These are phyloP conservation scores for Ageneiosus marmoratus DNA, from an alignment of 2,113 vertebrate genomes.

Conservation along the genomic window DNA sequence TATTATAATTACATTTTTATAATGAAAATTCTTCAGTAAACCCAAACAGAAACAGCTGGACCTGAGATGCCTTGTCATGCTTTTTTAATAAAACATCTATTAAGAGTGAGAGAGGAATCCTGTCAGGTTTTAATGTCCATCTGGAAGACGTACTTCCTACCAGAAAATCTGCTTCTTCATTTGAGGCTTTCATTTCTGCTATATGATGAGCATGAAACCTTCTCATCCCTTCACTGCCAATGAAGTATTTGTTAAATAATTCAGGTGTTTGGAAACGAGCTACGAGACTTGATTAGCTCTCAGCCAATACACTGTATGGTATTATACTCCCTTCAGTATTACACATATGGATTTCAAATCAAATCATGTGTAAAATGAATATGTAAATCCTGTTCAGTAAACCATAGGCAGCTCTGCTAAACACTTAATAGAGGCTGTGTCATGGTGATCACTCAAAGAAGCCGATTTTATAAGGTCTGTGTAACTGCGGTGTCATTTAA, in stretches of 20 bases:
- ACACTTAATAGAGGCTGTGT: constrained; percentile 12
- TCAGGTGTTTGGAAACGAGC: constrained; percentile 27
- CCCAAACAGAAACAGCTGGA: neutral
- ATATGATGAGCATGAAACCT: neutral
- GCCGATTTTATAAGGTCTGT: constrained; percentile 7
- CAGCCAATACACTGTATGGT: constrained; percentile 24
- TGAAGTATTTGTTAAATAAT: constrained; percentile 12
- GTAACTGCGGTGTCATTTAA: constrained; percentile 8
- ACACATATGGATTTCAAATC: constrained; percentile 35
- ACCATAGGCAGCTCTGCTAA: constrained; percentile 14
- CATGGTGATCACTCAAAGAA: constrained; percentile 2
- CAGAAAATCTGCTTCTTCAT: constrained; percentile 6
- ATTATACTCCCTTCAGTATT: constrained; percentile 20
- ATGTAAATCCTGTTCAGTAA: constrained; percentile 31
- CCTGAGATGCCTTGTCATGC: neutral
- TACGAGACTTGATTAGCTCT: constrained; percentile 31
- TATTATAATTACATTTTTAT: too few species aligned
- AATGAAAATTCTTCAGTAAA: neutral
- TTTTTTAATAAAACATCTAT: neutral
- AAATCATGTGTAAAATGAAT: constrained; percentile 46
- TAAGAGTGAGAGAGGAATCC: neutral
- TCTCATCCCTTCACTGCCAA: neutral
- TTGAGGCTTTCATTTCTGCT: neutral
- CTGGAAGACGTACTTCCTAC: constrained; percentile 16
- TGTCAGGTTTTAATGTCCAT: constrained; percentile 5